Base-by-base conservation (phyloP, 1,140 invertebrate species). In the Leptoteleia sp. region DNA sequence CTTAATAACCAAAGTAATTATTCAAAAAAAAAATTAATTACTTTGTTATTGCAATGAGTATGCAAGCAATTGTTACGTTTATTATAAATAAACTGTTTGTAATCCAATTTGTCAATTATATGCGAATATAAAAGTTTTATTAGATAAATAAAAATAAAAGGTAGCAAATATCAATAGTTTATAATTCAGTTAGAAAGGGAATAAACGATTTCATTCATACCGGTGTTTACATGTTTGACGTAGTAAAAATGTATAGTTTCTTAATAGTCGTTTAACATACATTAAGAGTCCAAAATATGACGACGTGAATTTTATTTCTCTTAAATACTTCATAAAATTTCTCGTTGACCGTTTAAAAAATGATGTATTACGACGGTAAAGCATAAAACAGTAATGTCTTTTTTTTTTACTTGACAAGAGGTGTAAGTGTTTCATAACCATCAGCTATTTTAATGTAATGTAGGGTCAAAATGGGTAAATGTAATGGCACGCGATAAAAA, bases 301-400 rank as follows among this genome's bases (percentile, higher is more conserved):
- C 52, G 47, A 52, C 35, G 35, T 42, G 31, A 64, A 73, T 73
- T 57, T 64, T 73, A 73, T 73, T 73, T n/a, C 38, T 64, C 48
- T 64, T 73, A 64, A 73, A 57, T 57, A 73, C 47, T 73, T 73
- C 70, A 73, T 73, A 64, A 64, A 73, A 73, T 42, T 48, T 31
- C 59, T 48, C 35, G 33, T 54, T 73, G 50, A 50, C 38, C 59
- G 25, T 55, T 73, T 55, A 5, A 64, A 64, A 65, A 75, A 50
- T 65, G 61, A 75, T 67, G 71, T 75, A 75, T 75, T 75, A 61
- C 19, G 52, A 50, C 61, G 29, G 61, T 59, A 59, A 75, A 57
- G 17, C 40, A 42, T 52, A 43, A 67, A 65, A 65, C 48, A 52
- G 71, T 65, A 50, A 59, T 65, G 50, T 42, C 57, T 64, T 62